Evolutionary conservation across 1,140 invertebrate species (phyloP).

Genomic region (Thrips palmi): DNA sequence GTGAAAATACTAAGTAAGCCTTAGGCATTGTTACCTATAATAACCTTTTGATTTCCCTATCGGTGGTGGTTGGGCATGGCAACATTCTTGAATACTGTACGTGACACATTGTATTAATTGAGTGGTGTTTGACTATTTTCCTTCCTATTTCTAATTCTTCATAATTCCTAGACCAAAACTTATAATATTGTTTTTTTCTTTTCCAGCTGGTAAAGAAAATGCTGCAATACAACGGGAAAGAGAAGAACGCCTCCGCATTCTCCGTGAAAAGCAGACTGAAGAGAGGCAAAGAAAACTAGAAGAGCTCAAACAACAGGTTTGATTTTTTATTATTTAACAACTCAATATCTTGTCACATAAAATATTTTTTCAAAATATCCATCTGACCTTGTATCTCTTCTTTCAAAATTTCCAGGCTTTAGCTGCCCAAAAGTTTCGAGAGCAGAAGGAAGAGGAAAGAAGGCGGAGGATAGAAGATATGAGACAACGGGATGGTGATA

Average conservation of each 20-base stretch:
- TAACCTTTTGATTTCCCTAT: too few relatives aligned
- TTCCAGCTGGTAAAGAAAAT: slow-evolving; percentile 14
- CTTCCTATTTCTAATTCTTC: too few relatives aligned
- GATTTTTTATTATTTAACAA: slow-evolving; percentile 7
- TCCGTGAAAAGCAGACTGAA: slow-evolving; percentile 61
- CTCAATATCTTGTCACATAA: neutral
- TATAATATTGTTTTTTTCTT: slow-evolving; percentile 3
- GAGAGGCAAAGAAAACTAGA: slow-evolving; percentile 68
- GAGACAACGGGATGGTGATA: slow-evolving; percentile 51
- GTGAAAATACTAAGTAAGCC: too few relatives aligned
- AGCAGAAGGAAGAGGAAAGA: slow-evolving; percentile 71
- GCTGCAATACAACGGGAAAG: slow-evolving; percentile 15
- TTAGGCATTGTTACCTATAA: too few relatives aligned
- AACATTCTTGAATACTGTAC: too few relatives aligned
- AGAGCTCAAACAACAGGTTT: slow-evolving; percentile 57
- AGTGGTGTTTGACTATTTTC: too few relatives aligned
- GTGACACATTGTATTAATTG: too few relatives aligned
- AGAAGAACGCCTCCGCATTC: slow-evolving; percentile 25
- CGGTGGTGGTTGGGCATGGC: too few relatives aligned
- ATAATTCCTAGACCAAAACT: too few relatives aligned
- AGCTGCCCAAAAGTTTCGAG: slow-evolving; percentile 67
- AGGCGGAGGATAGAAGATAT: slow-evolving; percentile 61
- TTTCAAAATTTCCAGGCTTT: slow-evolving; percentile 30
- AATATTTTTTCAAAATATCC: neutral
- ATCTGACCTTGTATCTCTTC: slow-evolving; percentile 5